Base-by-base conservation (phyloP, 2,113 vertebrate genomes). In the Daboia siamensis region DNA sequence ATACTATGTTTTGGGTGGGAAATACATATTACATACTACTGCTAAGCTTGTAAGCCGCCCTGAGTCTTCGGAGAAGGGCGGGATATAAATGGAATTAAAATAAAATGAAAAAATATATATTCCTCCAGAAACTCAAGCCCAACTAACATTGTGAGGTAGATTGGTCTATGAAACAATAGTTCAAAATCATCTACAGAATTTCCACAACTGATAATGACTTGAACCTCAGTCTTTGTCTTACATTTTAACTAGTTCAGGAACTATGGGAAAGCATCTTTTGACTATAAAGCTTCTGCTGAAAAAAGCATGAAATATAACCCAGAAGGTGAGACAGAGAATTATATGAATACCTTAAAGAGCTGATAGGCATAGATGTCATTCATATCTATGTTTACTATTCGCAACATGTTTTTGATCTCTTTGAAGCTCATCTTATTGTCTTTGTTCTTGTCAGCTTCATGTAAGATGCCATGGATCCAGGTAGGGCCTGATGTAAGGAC, bases 381-480 rank as follows among this genome's bases (percentile, higher is more conserved):
- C 98, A 99, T 97, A 95, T 99, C 97, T 3, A 99, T 98, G 94
- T 99, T 99, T 95, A 99, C 98, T 98, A 99, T 99, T 95, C 98
- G 97, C 56, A 99, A 98, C 95, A 99, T 98, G 95, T 95, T 97
- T 94, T 98, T 98, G 94, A 99, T 98, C 95, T 99, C 99, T 11
- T 98, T 97, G 95, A 99, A 99, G 94, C 98, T 99, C 99, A 99
- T 99, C 96, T 98, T 99, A 85, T 98, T 98, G 69, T 99, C 99
- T 94, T 98, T 98, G 96, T 99, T 97, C 93, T 98, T 98, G 96
- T 99, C 99, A 0, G 99, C 99, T 80, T 97, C 97, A 94, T 96
- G 98, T 96, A 99, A 97, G 94, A 99, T 99, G 91, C 98, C 96
- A 0, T 98, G 98, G 97, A 99, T 99, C 99, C 99, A 99, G 93